Base-by-base conservation (phyloP, 2,888 invertebrate species). In the Acrocyrtus sp. region DNA sequence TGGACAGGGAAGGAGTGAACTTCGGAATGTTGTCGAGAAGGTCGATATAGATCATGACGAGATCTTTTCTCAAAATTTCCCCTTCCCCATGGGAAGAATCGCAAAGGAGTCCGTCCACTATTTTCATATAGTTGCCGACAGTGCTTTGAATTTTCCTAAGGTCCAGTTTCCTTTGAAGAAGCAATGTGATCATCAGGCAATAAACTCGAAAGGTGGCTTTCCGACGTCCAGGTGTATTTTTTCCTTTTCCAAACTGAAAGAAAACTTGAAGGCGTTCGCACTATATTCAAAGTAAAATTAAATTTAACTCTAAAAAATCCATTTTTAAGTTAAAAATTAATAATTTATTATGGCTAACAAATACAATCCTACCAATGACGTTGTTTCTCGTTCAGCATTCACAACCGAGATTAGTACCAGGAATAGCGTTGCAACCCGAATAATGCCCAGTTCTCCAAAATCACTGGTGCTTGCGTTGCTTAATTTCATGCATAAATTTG, bases 31-130 rank as follows among this genome's bases (percentile, higher is more conserved):
- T 8, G 24, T 73, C 72, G 0, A 80, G 45, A 4, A 78, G 66
- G 39, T 78, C 75, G 8, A 80, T 43, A 48, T 81, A 81, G 15
- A 74, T 57, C 78, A 78, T 80, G 0, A 75, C 51, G 1, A 75
- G 22, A 1, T 80, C 81, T 41, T 77, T 72, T 21, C 69, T 69
- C 17, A 50, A 17, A 3, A 69, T 29, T 10, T 77, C 76, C 6
- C 53, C 4, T 12, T 22, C 1, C 12, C 39, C 34, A 34, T 2
- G 17, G 1, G 45, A 12, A 0, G 63, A 19, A 24, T 66, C 54
- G 0, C 62, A 29, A 22, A 76, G 57, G 0, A 72, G n/a, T 3
- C 63, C 63, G 27, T 75, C 56, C 0, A 77, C 39, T n/a, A 47
- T 56, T 50, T 34, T 53, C 62, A 77, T 70, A 26, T 74, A 68